Evolutionary conservation across 2,888 invertebrate species (phyloP).

Genomic region (Pyrgus malvae): DNA sequence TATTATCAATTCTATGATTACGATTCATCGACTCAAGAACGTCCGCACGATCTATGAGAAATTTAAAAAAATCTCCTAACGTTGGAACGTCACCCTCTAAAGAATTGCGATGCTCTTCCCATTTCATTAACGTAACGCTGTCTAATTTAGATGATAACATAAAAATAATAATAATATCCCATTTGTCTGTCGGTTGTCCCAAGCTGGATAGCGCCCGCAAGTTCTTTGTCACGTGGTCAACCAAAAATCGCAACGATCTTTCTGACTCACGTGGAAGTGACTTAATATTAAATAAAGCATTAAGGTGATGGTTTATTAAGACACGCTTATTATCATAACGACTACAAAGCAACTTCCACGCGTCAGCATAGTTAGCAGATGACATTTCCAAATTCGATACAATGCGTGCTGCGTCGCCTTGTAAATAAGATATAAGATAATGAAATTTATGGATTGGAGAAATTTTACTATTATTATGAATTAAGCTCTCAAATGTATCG

Average conservation of each 20-base stretch:
- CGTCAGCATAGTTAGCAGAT: conserved; percentile 31
- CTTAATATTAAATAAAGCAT: conserved; percentile 34
- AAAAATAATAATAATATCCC: conserved; percentile 33
- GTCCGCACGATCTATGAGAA: conserved; percentile 36
- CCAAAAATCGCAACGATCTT: conserved; percentile 31
- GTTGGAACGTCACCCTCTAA: conserved; percentile 28
- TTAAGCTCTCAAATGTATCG: conserved; percentile 27
- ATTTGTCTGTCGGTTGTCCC: conserved; percentile 23
- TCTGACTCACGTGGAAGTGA: conserved; percentile 32
- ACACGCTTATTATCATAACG: conserved; percentile 34
- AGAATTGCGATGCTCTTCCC: conserved; percentile 37
- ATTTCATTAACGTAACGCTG: conserved; percentile 31
- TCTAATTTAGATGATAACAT: conserved; percentile 35
- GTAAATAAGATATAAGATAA: conserved; percentile 25
- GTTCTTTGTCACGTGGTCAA: conserved; percentile 39
- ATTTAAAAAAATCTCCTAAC: conserved; percentile 35
- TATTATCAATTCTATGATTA: conserved; percentile 1
- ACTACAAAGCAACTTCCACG: conserved; percentile 34
- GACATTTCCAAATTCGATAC: conserved; percentile 33
- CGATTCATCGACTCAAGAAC: conserved; percentile 35
- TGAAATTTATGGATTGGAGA: conserved; percentile 28
- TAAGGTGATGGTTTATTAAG: conserved; percentile 34
- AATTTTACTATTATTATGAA: conserved; percentile 26
- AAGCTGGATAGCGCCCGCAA: conserved; percentile 35
- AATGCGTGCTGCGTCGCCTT: conserved; percentile 28